Evolutionary conservation across 1,140 invertebrate species (phyloP).

Genomic region (Cotesia chilonis): DNA sequence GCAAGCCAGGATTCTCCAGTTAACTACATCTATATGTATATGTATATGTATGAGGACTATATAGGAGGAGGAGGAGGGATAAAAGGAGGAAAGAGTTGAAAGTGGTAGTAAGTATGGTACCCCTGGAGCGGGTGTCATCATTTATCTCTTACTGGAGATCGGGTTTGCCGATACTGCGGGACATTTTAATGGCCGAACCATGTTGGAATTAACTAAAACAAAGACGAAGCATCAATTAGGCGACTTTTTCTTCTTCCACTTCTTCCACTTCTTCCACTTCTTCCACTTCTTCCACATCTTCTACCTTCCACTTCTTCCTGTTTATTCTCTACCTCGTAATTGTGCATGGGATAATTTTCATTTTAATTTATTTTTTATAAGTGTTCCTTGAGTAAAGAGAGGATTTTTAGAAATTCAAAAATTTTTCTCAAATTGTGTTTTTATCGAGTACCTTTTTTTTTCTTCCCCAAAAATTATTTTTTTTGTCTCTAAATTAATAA

Average conservation of each 20-base stretch:
- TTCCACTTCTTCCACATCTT: conserved; percentile 43
- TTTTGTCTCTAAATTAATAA: too few species aligned
- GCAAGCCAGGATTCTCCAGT: background rate
- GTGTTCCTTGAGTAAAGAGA: too few species aligned
- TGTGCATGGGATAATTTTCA: too few species aligned
- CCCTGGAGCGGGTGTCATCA: conserved; percentile 66
- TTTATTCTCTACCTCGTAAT: background rate
- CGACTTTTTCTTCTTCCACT: conserved; percentile 65
- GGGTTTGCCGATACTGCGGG: conserved; percentile 65
- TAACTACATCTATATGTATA: conserved; percentile 26
- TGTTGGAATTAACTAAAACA: conserved; percentile 72
- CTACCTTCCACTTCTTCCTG: conserved; percentile 58
- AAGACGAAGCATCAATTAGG: conserved; percentile 72
- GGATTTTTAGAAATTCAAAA: too few species aligned
- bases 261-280: conserved; percentile 54
- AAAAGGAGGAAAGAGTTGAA: conserved; percentile 45
- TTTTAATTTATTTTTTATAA: too few species aligned
- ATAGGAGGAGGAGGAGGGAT: conserved; percentile 44
- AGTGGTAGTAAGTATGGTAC: conserved; percentile 64
- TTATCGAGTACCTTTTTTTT: too few species aligned
- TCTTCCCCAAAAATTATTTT: too few species aligned
- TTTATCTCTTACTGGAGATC: conserved; percentile 67
- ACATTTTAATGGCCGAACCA: conserved; percentile 71
- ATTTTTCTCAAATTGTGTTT: too few species aligned
- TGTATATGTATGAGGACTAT: conserved; percentile 38